Evolutionary conservation across 2,113 vertebrate genomes (phyloP).

Genomic region (Nipponia nippon): DNA sequence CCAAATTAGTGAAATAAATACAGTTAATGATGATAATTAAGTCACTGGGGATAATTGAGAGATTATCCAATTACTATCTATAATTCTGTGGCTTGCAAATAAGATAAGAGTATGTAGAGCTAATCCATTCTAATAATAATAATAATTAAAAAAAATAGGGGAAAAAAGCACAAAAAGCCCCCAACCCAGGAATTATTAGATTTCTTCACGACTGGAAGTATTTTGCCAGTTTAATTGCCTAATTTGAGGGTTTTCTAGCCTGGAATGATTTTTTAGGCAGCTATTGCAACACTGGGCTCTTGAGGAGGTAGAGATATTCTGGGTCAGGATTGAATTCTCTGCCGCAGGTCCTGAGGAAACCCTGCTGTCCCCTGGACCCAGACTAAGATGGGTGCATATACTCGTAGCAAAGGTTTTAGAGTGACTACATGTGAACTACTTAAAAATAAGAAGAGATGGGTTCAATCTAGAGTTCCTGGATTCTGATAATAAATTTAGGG

Average conservation of each 20-base stretch:
- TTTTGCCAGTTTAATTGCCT: background rate
- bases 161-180: background rate
- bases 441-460: background rate
- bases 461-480: background rate
- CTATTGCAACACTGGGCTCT: background rate
- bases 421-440: background rate
- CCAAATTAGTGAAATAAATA: conserved; percentile 65
- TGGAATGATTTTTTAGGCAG: background rate
- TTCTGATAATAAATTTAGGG: background rate
- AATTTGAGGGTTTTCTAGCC: background rate
- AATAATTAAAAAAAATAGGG: background rate
- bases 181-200: background rate
- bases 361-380: background rate
- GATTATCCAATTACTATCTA: conserved; percentile 66
- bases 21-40: conserved; percentile 66
- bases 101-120: background rate
- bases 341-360: background rate
- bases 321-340: background rate
- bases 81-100: conserved; percentile 55
- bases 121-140: conserved; percentile 19
- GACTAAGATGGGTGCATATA: background rate
- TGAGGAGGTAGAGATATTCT: background rate
- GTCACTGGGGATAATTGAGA: conserved; percentile 61
- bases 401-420: background rate
- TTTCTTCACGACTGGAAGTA: background rate